phyloP scores from a whole-genome alignment of 2,888 invertebrate genomes.

The Metellina segmentata region DNA sequence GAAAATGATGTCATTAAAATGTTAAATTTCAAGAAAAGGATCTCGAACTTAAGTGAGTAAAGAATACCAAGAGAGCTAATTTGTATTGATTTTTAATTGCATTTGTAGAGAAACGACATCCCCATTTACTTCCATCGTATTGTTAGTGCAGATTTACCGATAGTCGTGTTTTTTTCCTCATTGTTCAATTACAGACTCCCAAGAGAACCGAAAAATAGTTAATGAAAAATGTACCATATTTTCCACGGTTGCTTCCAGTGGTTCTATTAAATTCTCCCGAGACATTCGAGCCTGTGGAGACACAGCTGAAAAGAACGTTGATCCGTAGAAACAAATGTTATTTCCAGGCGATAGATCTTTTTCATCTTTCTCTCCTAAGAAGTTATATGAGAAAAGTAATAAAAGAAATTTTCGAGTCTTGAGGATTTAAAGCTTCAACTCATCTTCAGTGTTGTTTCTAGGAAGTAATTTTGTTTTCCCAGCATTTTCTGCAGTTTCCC shows the following conservation, averaged over 20 bases:
- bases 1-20: no score
- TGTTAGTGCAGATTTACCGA: not conserved
- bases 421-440: constrained; percentile 70
- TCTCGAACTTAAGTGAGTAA: no score
- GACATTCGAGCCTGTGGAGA: constrained; percentile 38
- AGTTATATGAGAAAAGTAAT: constrained; percentile 71
- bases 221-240: constrained; percentile 55
- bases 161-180: not conserved
- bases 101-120: no score
- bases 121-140: no score
- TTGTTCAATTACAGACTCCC: constrained; percentile 1
- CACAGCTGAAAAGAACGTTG: constrained; percentile 51
- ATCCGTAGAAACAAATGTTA: constrained; percentile 67
- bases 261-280: constrained; percentile 55
- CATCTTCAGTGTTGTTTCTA: constrained; percentile 70
- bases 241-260: constrained; percentile 31
- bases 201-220: constrained; percentile 27
- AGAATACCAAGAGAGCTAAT: no score
- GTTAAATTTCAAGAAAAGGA: no score
- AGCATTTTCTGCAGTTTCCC: constrained; percentile 40
- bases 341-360: constrained; percentile 44
- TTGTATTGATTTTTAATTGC: no score
- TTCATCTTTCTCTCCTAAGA: constrained; percentile 27
- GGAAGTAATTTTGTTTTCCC: constrained; percentile 62
- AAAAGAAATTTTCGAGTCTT: constrained; percentile 64